phyloP scores from a whole-genome alignment of 2,797 vertebrate species.

The Thripadectes ignobilis region DNA sequence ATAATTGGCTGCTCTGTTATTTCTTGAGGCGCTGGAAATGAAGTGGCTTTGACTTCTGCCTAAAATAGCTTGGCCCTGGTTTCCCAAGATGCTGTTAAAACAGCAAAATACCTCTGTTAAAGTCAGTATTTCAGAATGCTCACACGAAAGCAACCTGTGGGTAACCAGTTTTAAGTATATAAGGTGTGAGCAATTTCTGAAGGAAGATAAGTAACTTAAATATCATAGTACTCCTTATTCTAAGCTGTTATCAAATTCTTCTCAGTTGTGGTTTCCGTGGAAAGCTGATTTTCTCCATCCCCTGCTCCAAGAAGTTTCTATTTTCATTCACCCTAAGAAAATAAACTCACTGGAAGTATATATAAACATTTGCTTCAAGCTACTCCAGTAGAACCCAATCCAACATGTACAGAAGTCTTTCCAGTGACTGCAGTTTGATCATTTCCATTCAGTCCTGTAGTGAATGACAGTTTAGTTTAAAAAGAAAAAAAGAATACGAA shows the following conservation, averaged over 20 bases:
- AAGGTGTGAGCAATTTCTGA: background rate
- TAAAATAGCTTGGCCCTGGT: background rate
- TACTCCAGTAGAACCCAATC: background rate
- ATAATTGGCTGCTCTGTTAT: background rate
- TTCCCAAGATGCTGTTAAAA: background rate
- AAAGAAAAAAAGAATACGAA: background rate
- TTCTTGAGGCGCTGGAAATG: background rate
- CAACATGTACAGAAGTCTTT: conserved; percentile 8
- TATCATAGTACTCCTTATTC: background rate
- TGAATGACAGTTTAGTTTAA: background rate
- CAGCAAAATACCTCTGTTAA: background rate
- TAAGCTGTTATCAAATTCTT: conserved; percentile 15
- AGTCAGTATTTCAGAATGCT: background rate
- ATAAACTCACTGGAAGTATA: conserved; percentile 30
- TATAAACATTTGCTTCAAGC: conserved; percentile 43
- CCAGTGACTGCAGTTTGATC: conserved; percentile 22
- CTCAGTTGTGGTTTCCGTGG: background rate
- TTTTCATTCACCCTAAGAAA: conserved; percentile 53
- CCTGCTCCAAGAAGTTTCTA: conserved; percentile 20
- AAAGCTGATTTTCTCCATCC: conserved; percentile 35
- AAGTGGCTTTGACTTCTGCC: background rate
- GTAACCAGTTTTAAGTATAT: background rate
- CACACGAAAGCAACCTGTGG: background rate
- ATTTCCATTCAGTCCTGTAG: conserved; percentile 1
- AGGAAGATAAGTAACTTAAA: background rate